Evolutionary conservation across 2,888 invertebrate genomes (phyloP).

Genomic region (Smittia sp.): DNA sequence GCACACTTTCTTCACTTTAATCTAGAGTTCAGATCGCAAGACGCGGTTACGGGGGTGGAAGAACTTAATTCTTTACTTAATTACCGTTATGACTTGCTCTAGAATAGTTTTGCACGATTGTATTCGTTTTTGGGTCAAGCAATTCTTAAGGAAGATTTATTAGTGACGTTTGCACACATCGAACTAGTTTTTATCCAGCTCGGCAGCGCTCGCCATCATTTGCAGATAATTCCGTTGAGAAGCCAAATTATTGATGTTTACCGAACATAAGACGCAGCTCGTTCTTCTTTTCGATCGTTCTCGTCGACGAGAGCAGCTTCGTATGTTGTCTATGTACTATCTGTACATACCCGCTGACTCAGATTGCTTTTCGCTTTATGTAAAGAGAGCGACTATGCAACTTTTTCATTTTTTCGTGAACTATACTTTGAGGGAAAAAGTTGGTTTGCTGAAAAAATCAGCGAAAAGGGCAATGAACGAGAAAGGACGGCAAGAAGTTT

Average conservation of each 20-base stretch:
- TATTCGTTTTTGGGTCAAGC: conserved; percentile 38
- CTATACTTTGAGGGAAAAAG: conserved; percentile 28
- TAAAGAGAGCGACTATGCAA: conserved; percentile 27
- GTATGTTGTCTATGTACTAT: conserved; percentile 23
- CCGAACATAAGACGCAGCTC: background rate
- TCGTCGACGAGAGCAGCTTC: background rate
- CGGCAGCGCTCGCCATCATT: background rate
- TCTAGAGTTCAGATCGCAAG: background rate
- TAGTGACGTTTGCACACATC: background rate
- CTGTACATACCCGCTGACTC: conserved; percentile 9
- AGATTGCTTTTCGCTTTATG: background rate
- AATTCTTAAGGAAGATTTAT: conserved; percentile 39
- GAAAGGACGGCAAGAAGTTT: conserved; percentile 16
- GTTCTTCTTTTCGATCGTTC: conserved; percentile 7
- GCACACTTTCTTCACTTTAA: background rate
- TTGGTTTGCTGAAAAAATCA: conserved; percentile 6
- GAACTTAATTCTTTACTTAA: conserved; percentile 21
- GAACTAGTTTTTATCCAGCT: background rate
- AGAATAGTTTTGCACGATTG: conserved; percentile 27
- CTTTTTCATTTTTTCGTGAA: conserved; percentile 36
- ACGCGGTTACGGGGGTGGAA: conserved; percentile 20
- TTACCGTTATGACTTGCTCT: conserved; percentile 34
- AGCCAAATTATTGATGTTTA: conserved; percentile 31
- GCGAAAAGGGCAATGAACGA: conserved; percentile 20
- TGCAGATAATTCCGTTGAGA: background rate